Evolutionary conservation across 2,113 vertebrate species (phyloP).

Genomic region (Neotragus pygmaeus): DNA sequence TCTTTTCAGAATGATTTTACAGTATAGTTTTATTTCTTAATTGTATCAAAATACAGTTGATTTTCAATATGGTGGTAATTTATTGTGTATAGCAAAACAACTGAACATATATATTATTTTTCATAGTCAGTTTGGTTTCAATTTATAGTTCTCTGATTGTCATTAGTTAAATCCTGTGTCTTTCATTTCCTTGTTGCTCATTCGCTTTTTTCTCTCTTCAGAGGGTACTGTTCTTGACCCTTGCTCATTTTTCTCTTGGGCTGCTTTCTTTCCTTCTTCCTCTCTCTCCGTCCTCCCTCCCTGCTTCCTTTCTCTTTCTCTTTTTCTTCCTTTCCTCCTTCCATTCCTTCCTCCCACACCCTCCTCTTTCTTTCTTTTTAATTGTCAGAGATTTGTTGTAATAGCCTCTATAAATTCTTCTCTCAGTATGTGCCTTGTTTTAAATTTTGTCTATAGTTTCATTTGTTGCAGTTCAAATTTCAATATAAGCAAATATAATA

Average conservation of each 20-base stretch:
- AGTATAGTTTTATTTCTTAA: not conserved
- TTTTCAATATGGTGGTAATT: not conserved
- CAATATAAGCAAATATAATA: not conserved
- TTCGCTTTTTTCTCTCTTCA: not conserved
- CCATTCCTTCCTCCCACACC: fast-evolving
- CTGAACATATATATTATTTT: not conserved
- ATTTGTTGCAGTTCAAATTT: not conserved
- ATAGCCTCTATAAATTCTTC: not conserved
- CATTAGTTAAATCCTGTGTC: not conserved
- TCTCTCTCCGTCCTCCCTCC: not conserved
- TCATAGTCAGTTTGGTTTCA: not conserved
- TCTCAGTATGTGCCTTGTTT: not conserved
- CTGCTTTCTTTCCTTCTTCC: not conserved
- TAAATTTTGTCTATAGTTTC: not conserved
- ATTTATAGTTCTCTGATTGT: not conserved
- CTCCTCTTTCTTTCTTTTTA: not conserved
- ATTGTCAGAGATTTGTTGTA: not conserved
- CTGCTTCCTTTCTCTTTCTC: not conserved
- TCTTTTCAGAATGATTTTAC: not conserved
- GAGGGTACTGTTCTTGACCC: not conserved
- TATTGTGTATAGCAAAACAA: not conserved
- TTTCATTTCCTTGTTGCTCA: not conserved
- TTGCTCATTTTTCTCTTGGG: not conserved
- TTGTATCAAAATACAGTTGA: not conserved
- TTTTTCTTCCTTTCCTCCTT: not conserved